Percentiles rank a stretch among this genome's conserved stretches.
Conservation (phyloP, 1,140 invertebrate species). For the Drosophila rhopaloa region DNA sequence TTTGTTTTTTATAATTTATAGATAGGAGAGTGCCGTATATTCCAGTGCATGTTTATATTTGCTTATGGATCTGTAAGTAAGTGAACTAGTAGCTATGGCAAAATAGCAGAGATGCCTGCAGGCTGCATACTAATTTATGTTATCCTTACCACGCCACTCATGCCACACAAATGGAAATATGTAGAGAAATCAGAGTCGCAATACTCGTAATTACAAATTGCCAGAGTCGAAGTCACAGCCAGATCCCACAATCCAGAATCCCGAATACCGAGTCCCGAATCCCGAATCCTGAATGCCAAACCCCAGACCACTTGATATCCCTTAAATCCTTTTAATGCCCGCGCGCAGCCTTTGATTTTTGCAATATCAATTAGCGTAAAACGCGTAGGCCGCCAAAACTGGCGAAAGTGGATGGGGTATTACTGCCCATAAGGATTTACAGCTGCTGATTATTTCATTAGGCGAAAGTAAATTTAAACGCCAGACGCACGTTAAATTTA, state of each 20-base stretch:
- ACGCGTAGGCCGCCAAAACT: conserved; percentile 45
- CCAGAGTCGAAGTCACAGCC: conserved; percentile 23
- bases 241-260: conserved; percentile 1
- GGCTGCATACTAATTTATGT: conserved; percentile 63
- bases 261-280: neutral
- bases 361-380: conserved; percentile 79
- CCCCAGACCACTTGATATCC: conserved; percentile 51
- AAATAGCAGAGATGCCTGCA: conserved; percentile 46
- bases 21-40: neutral
- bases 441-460: conserved; percentile 79
- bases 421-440: conserved; percentile 64
- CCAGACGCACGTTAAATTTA: conserved; percentile 71
- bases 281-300: neutral
- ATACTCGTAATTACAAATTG: conserved; percentile 73
- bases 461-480: conserved; percentile 76
- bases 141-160: conserved; percentile 35
- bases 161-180: conserved; percentile 31
- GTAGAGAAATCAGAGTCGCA: conserved; percentile 49
- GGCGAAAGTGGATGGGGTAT: neutral
- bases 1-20: too few species aligned
- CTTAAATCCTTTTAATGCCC: conserved; percentile 70
- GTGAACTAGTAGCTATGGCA: conserved; percentile 10
- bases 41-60: conserved; percentile 12
- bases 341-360: conserved; percentile 73
- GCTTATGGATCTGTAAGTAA: conserved; percentile 17